Evolutionary conservation across 2,888 invertebrate species (phyloP).

Genomic region (Agrochola lychnidis): DNA sequence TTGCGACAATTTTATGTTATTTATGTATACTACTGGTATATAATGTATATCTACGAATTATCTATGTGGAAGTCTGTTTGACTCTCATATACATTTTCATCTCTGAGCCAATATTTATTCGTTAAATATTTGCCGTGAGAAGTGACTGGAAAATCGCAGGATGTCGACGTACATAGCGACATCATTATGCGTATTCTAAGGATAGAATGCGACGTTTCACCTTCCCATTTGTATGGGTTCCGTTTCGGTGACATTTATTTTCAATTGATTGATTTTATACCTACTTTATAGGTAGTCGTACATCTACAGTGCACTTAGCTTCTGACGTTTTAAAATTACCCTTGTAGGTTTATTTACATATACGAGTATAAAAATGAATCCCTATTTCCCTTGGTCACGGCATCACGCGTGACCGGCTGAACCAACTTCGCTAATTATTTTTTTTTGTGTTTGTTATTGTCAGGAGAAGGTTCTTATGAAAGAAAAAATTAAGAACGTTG

Average conservation of each 20-base stretch:
- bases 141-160: constrained; percentile 57
- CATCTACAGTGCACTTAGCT: not conserved
- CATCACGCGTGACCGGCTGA: no score
- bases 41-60: constrained; percentile 24
- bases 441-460: no score
- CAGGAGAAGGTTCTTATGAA: no score
- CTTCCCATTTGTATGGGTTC: constrained; percentile 25
- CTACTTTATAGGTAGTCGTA: not conserved
- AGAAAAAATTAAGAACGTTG: no score
- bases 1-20: constrained; percentile 49
- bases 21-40: constrained; percentile 26
- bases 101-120: constrained; percentile 70
- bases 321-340: no score
- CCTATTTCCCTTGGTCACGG: no score
- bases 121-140: constrained; percentile 68
- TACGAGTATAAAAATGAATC: no score
- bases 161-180: constrained; percentile 25
- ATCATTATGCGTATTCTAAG: not conserved
- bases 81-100: constrained; percentile 67
- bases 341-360: no score
- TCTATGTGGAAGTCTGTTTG: constrained; percentile 53
- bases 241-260: constrained; percentile 5
- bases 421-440: no score
- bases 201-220: constrained; percentile 12
- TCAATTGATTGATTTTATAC: not conserved